Base-by-base conservation (phyloP, 2,797 vertebrate genomes). In the Acanthopagrus latus region DNA sequence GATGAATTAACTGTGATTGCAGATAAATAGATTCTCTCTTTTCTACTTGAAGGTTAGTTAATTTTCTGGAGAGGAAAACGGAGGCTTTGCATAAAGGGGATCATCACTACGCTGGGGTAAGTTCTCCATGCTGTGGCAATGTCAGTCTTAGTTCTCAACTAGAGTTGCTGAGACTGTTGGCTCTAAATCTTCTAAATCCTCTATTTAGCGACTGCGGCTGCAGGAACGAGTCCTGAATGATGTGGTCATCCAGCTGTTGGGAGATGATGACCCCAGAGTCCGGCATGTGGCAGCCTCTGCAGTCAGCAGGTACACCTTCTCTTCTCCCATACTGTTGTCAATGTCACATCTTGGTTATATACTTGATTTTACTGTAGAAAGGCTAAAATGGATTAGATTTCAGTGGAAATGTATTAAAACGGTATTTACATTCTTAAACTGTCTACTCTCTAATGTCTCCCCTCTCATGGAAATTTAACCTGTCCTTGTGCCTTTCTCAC, bases 51-150 rank as follows among this genome's bases (percentile, higher is more conserved):
- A 98, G 98, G 90, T 93, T 99, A 90, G 94, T 98, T 72, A 95
- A 89, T 92, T 99, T 98, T 84, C 91, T 99, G 86, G 98, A 99
- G 92, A 95, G 94, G 50, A 98, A 86, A 93, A 96, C 96, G 0
- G 95, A 96, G 67, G 90, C 65, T 63, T 94, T 98, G 71, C 98
- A 98, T 87, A 96, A 95, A 95, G 97, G 98, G 74, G 76, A 93
- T 78, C 97, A 98, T 95, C 97, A 98, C 92, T 97, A 98, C 80
- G 98, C 97, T 20, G 96, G 97, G 93, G 98, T 99, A 95, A 95
- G 55, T 56, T 58, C 18, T 69, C 3, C 14, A n/a, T 59, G 1
- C 11, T 70, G 43, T 64, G 9, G 7, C 65, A 67, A 44, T 43
- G 1, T 1, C 33, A 4, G 1, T 58, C 5, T 46, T 23, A 29